Evolutionary conservation across 2,888 invertebrate genomes (phyloP), one percentile per base, ranked within the genome.

Genomic region (Parthenolecanium corni): DNA sequence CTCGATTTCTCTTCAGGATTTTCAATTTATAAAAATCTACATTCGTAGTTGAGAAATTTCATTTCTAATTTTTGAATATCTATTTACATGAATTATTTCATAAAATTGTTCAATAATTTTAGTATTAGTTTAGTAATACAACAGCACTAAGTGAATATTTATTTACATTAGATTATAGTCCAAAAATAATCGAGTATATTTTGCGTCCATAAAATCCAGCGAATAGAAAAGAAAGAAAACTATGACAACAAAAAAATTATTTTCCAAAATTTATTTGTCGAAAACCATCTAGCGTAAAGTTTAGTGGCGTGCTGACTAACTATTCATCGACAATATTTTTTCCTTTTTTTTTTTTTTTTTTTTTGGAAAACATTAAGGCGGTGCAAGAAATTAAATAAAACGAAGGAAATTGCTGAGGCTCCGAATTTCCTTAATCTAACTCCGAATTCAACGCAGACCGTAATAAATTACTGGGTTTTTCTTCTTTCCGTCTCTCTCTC

Each of bases 361-460:
- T n/a, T 21, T 31, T 46, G 31, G 31, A 31, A 42, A 21, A 57
- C 47, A 44, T 31, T 46, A 20, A 23, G 57, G 25, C 40, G 54
- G 54, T 23, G 23, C 24, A 23, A 23, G 24, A 57, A 44, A 57
- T 57, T 46, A 57, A 57, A 57, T 57, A 57, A 57, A 57, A 57
- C 44, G 57, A 44, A 46, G 57, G 57, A 57, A 57, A 57, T 57
- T 44, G 57, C 31, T 24, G 57, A 46, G 57, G 44, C 24, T 44
- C 46, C 57, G 57, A 57, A 57, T 57, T 57, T 57, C 57, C 57
- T 57, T 47, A 57, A 44, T 57, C 25, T 16, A 57, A 46, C 42
- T 14, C 23, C 23, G 3, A 31, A 25, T 14, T 16, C 46, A 31
- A 46, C 44, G 57, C 46, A 57, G 46, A 57, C 44, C 44, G 46